These are phyloP conservation scores for Vulpes vulpes DNA, from an alignment of 2,113 vertebrate species.

Conservation along the genomic window DNA sequence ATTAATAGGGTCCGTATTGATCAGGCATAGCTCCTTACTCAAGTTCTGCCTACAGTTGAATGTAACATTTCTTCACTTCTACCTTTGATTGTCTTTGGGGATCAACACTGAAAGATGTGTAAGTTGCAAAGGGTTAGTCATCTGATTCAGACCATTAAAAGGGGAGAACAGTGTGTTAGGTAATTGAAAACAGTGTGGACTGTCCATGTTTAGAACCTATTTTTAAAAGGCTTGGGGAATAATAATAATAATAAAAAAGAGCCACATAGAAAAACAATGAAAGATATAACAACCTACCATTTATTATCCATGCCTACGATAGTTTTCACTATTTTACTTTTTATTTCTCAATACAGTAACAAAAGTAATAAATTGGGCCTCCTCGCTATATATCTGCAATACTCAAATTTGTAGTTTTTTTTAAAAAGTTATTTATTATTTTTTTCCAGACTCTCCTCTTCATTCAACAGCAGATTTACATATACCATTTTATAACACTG, in stretches of 20 bases:
- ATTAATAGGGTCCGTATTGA: slow-evolving; percentile 87
- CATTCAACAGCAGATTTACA: not conserved
- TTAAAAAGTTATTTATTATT: not conserved
- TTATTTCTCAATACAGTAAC: not conserved
- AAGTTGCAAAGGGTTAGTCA: slow-evolving; percentile 73
- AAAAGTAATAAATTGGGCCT: not conserved
- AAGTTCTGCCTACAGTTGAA: slow-evolving; percentile 82
- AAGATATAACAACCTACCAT: not conserved
- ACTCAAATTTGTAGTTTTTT: not conserved
- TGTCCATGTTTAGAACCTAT: not conserved
- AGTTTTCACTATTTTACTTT: not conserved
- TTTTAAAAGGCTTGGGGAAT: not conserved
- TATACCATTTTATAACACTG: not conserved
- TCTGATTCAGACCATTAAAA: slow-evolving; percentile 76
- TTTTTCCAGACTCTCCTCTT: not conserved
- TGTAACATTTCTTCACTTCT: slow-evolving; percentile 82
- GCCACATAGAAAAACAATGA: not conserved
- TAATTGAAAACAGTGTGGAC: slow-evolving; percentile 31
- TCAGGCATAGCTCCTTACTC: slow-evolving; percentile 80
- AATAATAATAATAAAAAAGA: not conserved
- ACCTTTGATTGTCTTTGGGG: slow-evolving; percentile 84
- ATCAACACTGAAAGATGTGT: slow-evolving; percentile 72
- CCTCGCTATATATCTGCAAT: not conserved
- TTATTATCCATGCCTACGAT: not conserved
- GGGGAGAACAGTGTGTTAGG: not conserved